Base-by-base conservation (phyloP, 2,797 vertebrate genomes). In the Acanthornis magna region DNA sequence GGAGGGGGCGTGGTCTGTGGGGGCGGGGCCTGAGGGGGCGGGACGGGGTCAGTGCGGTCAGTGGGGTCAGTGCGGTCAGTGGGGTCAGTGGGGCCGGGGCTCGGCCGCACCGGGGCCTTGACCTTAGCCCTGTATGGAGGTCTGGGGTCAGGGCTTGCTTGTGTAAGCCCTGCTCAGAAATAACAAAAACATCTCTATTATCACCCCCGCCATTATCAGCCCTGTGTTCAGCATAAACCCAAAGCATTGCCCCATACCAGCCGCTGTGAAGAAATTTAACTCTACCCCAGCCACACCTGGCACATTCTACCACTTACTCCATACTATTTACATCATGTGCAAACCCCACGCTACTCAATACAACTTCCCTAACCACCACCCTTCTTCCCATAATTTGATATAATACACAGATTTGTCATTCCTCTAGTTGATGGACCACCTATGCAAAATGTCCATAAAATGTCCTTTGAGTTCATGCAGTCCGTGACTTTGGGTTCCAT, bases 91-190 rank as follows among this genome's bases (percentile, higher is more conserved):
- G 23, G 21, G 17, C 9, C 8, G 2, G 16, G 29, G 25, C 2
- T 20, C 1, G 4, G n/a, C 9, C 1, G 3, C 14, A 9, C 5
- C 1, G 2, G 5, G 2, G 3, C 6, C 16, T 7, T 55, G 22
- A 5, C 23, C 11, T 58, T 29, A 22, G 14, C 10, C 5, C 4
- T n/a, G 9, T 47, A 1, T 4, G 10, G 38, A n/a, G 7, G 1
- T 5, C 11, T 54, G 43, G 13, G 16, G 8, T 40, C 16, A 13
- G 7, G 20, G 15, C 12, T n/a, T 30, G 16, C 38, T 26, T 40
- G 32, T 27, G 30, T 47, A 54, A 61, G 47, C 38, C 26, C 13
- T 50, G 20, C 32, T 76, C 29, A 63, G 43, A 36, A 51, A 13
- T 45, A 45, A 14, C 11, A 19, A 23, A 40, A 77, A 9, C 30